Evolutionary conservation across 2,113 vertebrate species (phyloP).

Genomic region (Peucedramus taeniatus): DNA sequence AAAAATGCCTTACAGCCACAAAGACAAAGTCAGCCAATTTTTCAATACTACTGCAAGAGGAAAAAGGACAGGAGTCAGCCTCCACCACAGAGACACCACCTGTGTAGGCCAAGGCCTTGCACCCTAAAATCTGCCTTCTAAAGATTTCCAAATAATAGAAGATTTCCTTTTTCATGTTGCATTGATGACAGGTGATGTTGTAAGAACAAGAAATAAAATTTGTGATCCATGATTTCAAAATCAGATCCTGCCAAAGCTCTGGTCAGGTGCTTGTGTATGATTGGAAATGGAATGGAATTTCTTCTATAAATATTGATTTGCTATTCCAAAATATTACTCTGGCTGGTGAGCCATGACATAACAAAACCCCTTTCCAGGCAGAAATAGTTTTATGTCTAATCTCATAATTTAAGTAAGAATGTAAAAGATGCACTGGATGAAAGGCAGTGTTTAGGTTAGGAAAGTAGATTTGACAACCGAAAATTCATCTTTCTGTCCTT

Average conservation of each 20-base stretch:
- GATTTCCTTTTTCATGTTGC: neutral
- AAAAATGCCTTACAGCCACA: neutral
- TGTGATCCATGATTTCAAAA: neutral
- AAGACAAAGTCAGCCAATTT: neutral
- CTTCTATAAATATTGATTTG: neutral
- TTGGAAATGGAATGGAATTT: neutral
- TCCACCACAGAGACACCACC: neutral
- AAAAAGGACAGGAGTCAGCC: neutral
- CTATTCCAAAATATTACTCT: neutral
- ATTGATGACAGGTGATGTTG: neutral
- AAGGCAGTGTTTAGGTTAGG: neutral
- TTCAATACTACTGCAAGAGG: neutral
- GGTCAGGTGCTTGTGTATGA: fast-evolving
- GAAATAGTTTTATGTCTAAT: neutral
- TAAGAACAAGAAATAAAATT: neutral
- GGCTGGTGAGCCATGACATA: neutral
- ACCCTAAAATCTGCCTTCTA: neutral
- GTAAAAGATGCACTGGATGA: neutral
- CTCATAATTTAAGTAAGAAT: neutral
- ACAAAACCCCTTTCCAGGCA: neutral
- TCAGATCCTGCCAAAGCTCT: neutral
- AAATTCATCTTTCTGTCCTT: neutral
- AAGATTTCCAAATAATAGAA: neutral
- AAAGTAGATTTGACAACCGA: neutral
- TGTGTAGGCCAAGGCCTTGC: neutral